Base-by-base conservation (phyloP, 2,888 invertebrate species). In the Schizaphis graminum region DNA sequence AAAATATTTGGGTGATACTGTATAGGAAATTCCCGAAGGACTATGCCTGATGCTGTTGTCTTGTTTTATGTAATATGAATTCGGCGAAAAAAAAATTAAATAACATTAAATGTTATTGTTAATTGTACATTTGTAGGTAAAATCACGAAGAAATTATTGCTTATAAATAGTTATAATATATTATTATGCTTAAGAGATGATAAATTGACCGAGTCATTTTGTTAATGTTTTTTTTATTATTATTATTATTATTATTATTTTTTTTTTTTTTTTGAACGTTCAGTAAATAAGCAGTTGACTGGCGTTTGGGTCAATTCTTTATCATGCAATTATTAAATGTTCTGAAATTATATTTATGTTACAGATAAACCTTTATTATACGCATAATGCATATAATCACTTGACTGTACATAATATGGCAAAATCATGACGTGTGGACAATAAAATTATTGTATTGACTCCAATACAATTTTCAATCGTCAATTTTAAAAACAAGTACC, bases 11-110 rank as follows among this genome's bases (percentile, higher is more conserved):
- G 57, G 56, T 85, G 84, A 53, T 91, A 41, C 1, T 41, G 0
- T 89, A 26, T 47, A 35, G 11, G n/a, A 85, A 85, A 85, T n/a
- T 44, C 91, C 56, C 57, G n/a, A 85, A 56, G 85, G 56, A 91
- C 85, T 56, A 44, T n/a, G n/a, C 24, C 16, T 41, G 35, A 77
- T 77, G 67, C 35, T 21, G 77, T 35, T 21, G 35, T 77, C 77
- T 35, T 77, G 35, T 41, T 77, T 35, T 16, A 16, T 67, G 11
- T 35, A 35, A 35, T 77, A 77, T 21, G 5, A 77, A 77, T 77
- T 77, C 35, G 21, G 35, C 7, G 21, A 77, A 77, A 77, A 77
- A 77, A 77, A 57, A 77, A 7, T 77, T 77, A 35, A 77, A 77
- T 77, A 35, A 77, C 8, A 35, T 21, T 41, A 8, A 28, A 28